Percentiles rank a stretch among this genome's conserved stretches.
Conservation (phyloP, 1,140 invertebrate genomes). For the Drosophila elegans region DNA sequence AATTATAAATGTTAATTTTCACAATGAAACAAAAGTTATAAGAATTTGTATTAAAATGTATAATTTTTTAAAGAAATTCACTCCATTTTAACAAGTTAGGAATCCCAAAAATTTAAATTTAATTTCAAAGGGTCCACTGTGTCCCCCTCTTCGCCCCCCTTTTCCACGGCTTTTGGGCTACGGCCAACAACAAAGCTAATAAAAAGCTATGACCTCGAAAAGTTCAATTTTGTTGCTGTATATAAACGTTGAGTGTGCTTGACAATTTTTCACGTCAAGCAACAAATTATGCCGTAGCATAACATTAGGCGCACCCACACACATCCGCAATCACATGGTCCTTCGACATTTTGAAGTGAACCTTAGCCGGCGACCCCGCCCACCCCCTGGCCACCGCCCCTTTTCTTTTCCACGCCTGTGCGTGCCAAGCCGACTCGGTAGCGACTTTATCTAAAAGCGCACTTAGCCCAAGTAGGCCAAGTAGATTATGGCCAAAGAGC, state of each 20-base stretch:
- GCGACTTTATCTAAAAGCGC: conserved; percentile 82
- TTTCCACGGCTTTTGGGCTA: neutral
- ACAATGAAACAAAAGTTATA: no score
- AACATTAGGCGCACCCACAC: conserved; percentile 71
- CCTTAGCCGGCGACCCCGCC: conserved; percentile 15
- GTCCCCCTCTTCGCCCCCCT: no score
- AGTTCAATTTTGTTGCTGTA: conserved; percentile 79
- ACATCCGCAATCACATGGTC: conserved; percentile 11
- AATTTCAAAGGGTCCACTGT: conserved; percentile 11
- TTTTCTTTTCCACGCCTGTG: conserved; percentile 37
- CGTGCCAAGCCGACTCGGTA: conserved; percentile 68
- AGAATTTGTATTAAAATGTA: no score
- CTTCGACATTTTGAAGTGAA: conserved; percentile 45
- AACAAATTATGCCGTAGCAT: conserved; percentile 80
- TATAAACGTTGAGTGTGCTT: conserved; percentile 76
- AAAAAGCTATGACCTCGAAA: conserved; percentile 79
- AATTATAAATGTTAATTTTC: no score
- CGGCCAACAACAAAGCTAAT: conserved; percentile 67
- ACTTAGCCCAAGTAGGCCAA: conserved; percentile 82
- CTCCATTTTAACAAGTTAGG: neutral
- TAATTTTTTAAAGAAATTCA: no score
- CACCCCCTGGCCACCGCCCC: neutral
- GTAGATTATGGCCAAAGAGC: conserved; percentile 72
- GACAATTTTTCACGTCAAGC: conserved; percentile 82
- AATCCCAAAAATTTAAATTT: neutral